Conservation (phyloP, 2,797 vertebrate genomes). For the Alectoris magna region DNA sequence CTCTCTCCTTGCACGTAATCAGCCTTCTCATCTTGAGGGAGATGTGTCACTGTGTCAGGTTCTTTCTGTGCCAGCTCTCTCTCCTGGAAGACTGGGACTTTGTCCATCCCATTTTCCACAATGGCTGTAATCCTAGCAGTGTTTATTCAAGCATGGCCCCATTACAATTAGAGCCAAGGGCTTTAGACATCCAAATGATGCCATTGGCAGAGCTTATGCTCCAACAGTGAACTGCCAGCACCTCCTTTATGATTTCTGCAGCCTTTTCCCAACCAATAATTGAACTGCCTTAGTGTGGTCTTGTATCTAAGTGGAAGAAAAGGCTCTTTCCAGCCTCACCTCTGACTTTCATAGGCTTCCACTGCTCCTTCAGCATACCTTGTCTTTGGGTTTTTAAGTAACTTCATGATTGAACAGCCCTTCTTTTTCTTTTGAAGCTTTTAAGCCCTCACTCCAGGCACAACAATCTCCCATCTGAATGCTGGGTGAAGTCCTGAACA, state of each 20-base stretch:
- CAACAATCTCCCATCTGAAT: background rate
- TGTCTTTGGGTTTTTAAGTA: background rate
- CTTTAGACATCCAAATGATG: constrained; percentile 45
- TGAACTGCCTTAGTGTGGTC: background rate
- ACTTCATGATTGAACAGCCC: background rate
- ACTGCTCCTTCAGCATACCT: background rate
- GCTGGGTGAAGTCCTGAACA: background rate
- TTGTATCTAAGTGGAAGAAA: background rate
- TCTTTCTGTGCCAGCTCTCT: background rate
- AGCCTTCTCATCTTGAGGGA: background rate
- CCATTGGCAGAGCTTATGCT: background rate
- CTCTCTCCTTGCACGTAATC: background rate
- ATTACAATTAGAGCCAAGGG: constrained; percentile 47
- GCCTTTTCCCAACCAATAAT: background rate
- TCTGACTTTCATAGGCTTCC: background rate
- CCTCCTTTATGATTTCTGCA: constrained; percentile 20
- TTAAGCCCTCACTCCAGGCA: background rate
- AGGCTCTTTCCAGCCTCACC: background rate
- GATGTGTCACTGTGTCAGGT: background rate
- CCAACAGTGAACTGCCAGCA: background rate
- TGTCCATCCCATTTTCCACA: constrained; percentile 45
- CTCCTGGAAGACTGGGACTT: background rate
- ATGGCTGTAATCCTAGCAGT: constrained; percentile 25
- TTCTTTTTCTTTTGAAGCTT: background rate
- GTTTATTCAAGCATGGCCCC: constrained; percentile 43